Conservation (phyloP, 2,888 invertebrate genomes). For the Branchipolynoe longqiensis region DNA sequence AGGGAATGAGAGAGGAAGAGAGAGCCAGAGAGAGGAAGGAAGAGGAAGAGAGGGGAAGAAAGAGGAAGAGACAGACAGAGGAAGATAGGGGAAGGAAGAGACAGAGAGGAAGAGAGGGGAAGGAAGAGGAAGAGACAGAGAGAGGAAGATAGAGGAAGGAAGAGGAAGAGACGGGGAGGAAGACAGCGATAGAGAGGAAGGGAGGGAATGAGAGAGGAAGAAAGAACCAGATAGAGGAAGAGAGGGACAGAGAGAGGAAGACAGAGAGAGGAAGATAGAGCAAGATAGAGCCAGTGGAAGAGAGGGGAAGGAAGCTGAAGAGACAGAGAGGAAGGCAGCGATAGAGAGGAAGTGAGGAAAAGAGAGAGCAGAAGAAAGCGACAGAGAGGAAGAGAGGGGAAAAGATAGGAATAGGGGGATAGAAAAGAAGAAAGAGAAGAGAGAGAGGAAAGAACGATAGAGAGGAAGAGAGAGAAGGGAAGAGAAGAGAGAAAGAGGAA, state of each 20-base stretch:
- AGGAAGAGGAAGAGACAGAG: constrained; percentile 26
- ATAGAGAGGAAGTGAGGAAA: neutral
- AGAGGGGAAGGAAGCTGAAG: neutral
- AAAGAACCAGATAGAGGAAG: neutral
- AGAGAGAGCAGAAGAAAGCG: neutral
- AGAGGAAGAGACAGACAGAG: constrained; percentile 34
- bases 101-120: constrained; percentile 9
- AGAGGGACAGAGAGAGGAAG: neutral
- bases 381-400: neutral
- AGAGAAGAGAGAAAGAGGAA: no score
- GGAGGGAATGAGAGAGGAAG: neutral
- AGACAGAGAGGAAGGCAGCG: neutral
- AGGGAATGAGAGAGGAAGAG: constrained; percentile 40
- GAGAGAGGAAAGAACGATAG: neutral
- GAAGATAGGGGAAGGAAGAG: constrained; percentile 13
- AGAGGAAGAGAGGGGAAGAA: constrained; percentile 6
- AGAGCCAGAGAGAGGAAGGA: constrained; percentile 15
- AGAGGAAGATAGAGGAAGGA: neutral
- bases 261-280: neutral
- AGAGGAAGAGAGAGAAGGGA: neutral
- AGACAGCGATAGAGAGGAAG: neutral
- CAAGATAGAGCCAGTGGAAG: neutral
- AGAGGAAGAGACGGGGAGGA: neutral
- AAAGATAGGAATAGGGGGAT: neutral
- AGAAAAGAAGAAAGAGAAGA: neutral